Evolutionary conservation across 1,140 invertebrate genomes (phyloP), one percentile per base, ranked within the genome.

Genomic region (Heliconius eleuchia): DNA sequence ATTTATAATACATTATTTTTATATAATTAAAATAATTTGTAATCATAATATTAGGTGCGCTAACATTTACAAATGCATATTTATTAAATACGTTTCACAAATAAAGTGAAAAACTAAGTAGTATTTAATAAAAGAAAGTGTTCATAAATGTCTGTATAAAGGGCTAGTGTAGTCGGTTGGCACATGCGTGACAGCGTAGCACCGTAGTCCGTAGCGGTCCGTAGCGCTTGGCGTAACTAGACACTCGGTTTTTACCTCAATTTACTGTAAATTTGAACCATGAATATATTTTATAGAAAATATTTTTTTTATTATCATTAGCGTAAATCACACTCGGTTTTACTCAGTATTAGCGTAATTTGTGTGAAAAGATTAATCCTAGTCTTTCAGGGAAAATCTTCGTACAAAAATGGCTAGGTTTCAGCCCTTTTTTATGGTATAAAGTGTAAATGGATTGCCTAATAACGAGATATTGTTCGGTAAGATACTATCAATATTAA

Each of bases 181-280:
- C 82, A 83, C 82, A 84, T 84, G 81, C 81, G 79, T 84, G 79
- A 70, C 39, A 18, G 70, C 76, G 83, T 82, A 82, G 80, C 78
- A 72, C 55, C 70, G 78, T 80, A 78, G 78, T 76, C 60, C 78
- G 74, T 78, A 81, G 76, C 82, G 27, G 76, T 18, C 55, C 73
- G 78, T 79, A 80, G 79, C 79, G 70, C 74, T 80, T 34, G 42
- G 73, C 80, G 80, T 78, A 81, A 71, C 76, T 42, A n/a, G 37
- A 39, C 71, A 16, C 37, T 19, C 34, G 19, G 71, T 42, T 72
- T 72, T 72, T 3, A 39, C 19, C 34, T 39, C 27, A 66, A 30
- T 66, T 66, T 66, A 16, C 60, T 66, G 7, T 66, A 13, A 66
- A 66, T 30, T 27, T 66, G 16, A 27, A 66, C 27, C 11, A 66